Base-by-base conservation (phyloP, 1,140 invertebrate genomes). In the Drosophila ercepeae region DNA sequence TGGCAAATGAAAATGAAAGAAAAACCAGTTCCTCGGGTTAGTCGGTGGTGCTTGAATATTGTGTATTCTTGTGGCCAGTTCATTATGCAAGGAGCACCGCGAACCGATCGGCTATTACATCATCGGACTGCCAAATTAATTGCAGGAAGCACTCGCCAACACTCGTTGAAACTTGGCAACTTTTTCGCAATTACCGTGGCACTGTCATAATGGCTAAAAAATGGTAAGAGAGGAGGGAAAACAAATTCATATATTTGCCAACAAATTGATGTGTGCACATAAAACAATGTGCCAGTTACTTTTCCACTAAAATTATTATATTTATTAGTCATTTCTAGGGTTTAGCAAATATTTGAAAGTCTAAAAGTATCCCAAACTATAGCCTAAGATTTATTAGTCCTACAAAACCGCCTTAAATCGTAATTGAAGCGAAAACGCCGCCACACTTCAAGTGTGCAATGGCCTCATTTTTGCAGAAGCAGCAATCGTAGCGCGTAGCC, bases 61-160 rank as follows among this genome's bases (percentile, higher is more conserved):
- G 72, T 71, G 76, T 86, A 84, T 84, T 86, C 81, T 86, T 76
- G 41, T 27, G 76, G 76, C 82, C 82, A 88, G 81, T 88, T 64
- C 41, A 78, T 86, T 86, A 88, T 88, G 81, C 81, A 86, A 84
- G 44, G 58, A 55, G 46, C 41, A 27, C 36, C 32, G 42, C 59
- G 54, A 57, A 19, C 53, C 59, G 45, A 74, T 73, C 67, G 46
- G 32, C 23, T 54, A 73, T 86, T 86, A 61, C 81, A 75, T 86
- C 82, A 86, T 34, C 60, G 27, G 36, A 7, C 63, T 58, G 55
- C 55, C 48, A 78, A 73, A 82, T 60, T 81, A 84, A 84, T 86
- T 88, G 54, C 82, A 86, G 81, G 81, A 86, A 86, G 68, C 73
- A 55, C 44, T 52, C 27, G 39, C 42, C 45, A 45, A 23, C 29